Evolutionary conservation across 1,140 invertebrate genomes (phyloP).

Genomic region (Drosophila carrolli): DNA sequence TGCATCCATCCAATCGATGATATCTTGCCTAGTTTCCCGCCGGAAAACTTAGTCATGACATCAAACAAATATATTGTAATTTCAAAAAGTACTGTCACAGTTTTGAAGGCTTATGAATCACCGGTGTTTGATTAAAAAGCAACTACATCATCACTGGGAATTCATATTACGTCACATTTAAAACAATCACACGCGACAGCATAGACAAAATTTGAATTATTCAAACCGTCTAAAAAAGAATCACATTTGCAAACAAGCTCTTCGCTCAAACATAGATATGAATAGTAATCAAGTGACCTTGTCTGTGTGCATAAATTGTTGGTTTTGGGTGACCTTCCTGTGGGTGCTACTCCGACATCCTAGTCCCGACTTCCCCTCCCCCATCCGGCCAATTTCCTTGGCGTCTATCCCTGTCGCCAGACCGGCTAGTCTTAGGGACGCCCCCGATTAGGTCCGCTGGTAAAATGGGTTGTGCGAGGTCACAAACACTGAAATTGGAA

Average conservation of each 20-base stretch:
- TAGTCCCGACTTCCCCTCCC: background rate
- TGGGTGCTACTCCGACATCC: conserved; percentile 13
- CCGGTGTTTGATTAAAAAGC: background rate
- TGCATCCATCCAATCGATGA: conserved; percentile 42
- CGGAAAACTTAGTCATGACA: background rate
- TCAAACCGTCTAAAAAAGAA: conserved; percentile 11
- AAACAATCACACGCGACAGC: background rate
- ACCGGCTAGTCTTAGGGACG: conserved; percentile 59
- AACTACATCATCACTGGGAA: background rate
- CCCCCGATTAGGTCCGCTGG: conserved; percentile 20
- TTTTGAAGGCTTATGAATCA: too few relatives aligned
- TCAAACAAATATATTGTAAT: background rate
- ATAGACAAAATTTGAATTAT: conserved; percentile 14
- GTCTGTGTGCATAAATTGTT: conserved; percentile 2
- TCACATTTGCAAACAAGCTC: conserved; percentile 8
- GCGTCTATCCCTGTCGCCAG: conserved; percentile 52
- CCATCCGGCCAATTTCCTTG: conserved; percentile 5
- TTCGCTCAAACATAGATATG: conserved; percentile 20
- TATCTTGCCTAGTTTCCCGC: conserved; percentile 8
- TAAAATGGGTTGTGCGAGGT: conserved; percentile 36
- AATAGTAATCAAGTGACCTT: conserved; percentile 36
- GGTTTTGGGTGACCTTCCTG: conserved; percentile 21
- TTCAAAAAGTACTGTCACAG: background rate
- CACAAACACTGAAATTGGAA: conserved; percentile 25
- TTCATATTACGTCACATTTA: conserved; percentile 16